These are phyloP conservation scores for Clivina fossor DNA, from an alignment of 2,888 invertebrate species.

Conservation along the genomic window DNA sequence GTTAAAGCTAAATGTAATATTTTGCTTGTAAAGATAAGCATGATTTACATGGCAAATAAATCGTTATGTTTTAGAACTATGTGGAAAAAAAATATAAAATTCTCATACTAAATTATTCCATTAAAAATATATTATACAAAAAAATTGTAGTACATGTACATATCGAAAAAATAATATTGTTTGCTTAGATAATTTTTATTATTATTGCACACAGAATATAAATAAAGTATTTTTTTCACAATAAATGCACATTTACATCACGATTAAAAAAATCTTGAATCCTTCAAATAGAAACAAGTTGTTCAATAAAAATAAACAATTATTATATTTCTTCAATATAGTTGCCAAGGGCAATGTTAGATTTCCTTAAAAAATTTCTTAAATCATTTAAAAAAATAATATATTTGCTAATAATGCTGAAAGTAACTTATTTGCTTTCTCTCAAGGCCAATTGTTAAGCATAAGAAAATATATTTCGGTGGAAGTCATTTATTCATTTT, in stretches of 20 bases:
- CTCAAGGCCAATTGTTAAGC: background rate
- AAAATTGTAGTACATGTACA: too few species aligned
- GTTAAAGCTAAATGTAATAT: slow-evolving; percentile 20
- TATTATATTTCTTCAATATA: too few species aligned
- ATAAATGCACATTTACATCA: slow-evolving; percentile 32
- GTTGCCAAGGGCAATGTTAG: background rate
- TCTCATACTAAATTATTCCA: too few species aligned
- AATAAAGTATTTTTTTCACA: slow-evolving; percentile 25
- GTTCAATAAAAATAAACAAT: too few species aligned
- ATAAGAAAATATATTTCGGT: slow-evolving; percentile 1
- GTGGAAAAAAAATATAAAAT: too few species aligned
- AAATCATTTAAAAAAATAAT: slow-evolving; percentile 6
- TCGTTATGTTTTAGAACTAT: too few species aligned
- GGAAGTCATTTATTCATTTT: too few species aligned
- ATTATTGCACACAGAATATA: slow-evolving; percentile 32
- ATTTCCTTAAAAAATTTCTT: background rate
- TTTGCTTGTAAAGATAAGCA: slow-evolving; percentile 15
- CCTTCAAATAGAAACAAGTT: too few species aligned
- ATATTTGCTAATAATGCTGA: background rate
- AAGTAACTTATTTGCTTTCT: background rate
- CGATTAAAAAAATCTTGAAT: too few species aligned
- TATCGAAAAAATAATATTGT: too few species aligned
- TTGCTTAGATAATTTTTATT: too few species aligned
- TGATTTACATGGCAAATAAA: slow-evolving; percentile 10
- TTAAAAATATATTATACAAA: too few species aligned